Evolutionary conservation across 2,797 vertebrate species (phyloP), one percentile per base, ranked within the genome.

Genomic region (Epinephelus awoara): DNA sequence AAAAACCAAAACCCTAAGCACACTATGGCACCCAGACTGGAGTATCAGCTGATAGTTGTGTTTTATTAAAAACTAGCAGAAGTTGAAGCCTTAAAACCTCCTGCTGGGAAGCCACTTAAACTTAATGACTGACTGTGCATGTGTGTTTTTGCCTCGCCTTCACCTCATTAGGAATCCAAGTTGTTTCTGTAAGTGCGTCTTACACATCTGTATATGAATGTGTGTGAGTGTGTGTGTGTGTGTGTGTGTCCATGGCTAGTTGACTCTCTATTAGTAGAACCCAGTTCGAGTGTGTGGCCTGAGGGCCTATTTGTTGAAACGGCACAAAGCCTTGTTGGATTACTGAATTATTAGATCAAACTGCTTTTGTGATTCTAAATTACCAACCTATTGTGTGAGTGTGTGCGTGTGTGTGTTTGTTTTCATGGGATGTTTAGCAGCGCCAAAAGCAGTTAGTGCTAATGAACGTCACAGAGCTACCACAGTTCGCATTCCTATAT

Each of bases 261-360:
- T 77, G 59, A 66, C 59, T 76, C 51, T 66, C 18, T 68, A n/a
- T 73, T 69, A 50, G 23, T 18, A 54, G 23, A 76, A 27, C 58
- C 59, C 67, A 42, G 42, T 78, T 34, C 66, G 59, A 55, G 25
- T 63, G 25, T 40, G 62, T 9, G 49, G 72, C 56, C 59, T n/a
- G 18, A 29, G 64, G 67, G 61, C 61, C 44, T 64, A 38, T 46
- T 83, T 81, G 74, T 78, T 68, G 17, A 69, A 82, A 63, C 15
- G 62, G 71, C 75, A 38, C 54, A 40, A 64, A 23, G 61, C 54
- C 61, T 74, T 46, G 72, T 54, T 77, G 59, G 17, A 77, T 80
- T 77, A 62, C 52, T 61, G 63, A 71, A 68, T 55, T 77, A 72
- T 54, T 77, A 44, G 46, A 66, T 77, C 77, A 78, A 66, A 64